Percentiles rank a stretch among this genome's conserved stretches.
Evolutionary conservation across 2,797 vertebrate species (phyloP).

Genomic region (Heliangelus exortis): DNA sequence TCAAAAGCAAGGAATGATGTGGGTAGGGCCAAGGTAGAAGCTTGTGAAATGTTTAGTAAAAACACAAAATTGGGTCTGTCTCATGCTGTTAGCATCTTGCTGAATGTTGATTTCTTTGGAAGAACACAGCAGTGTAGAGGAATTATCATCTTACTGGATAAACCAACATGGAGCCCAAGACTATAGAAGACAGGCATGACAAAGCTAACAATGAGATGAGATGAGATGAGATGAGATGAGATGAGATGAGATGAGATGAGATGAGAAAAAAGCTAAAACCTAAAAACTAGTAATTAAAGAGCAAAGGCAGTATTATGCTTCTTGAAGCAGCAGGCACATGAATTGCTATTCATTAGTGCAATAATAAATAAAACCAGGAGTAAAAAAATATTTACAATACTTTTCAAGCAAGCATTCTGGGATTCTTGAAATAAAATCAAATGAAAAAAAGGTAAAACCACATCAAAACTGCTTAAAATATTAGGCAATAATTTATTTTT

Average conservation of each 20-base stretch:
- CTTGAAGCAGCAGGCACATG: background rate
- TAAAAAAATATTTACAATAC: slow-evolving; percentile 12
- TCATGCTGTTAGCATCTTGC: background rate
- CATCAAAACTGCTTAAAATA: background rate
- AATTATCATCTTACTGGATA: background rate
- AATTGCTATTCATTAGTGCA: background rate
- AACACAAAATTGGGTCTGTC: slow-evolving; percentile 21
- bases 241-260: too few species aligned
- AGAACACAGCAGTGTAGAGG: background rate
- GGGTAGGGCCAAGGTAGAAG: slow-evolving; percentile 41
- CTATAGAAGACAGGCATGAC: background rate
- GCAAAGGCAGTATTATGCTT: background rate
- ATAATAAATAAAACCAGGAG: background rate
- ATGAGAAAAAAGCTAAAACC: background rate
- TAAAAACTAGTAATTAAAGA: background rate
- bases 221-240: too few species aligned
- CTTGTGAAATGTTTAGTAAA: slow-evolving; percentile 36
- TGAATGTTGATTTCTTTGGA: slow-evolving; percentile 30
- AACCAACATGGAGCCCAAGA: background rate
- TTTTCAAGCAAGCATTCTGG: slow-evolving; percentile 44
- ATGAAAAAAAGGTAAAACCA: background rate
- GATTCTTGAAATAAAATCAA: slow-evolving; percentile 6
- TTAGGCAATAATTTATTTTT: background rate
- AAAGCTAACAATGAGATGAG: background rate
- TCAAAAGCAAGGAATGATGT: slow-evolving; percentile 27